Evolutionary conservation across 2,888 invertebrate species (phyloP), one percentile per base, ranked within the genome.

Genomic region (Mythimna pallens): DNA sequence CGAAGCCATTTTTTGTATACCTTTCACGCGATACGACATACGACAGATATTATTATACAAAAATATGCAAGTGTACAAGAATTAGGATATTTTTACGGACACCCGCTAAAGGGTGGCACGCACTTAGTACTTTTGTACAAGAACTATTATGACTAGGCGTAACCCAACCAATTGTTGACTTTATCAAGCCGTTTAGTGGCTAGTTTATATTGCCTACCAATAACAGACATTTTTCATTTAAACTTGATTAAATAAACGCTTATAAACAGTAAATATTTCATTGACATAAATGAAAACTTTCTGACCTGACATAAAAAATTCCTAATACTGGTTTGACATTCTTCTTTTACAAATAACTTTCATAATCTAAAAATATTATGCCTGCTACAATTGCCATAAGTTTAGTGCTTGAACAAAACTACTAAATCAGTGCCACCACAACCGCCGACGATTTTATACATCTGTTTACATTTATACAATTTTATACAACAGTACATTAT

Each of bases 381-480:
- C 22, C 54, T 20, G 14, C 9, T 30, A 30, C 7, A 9, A n/a
- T 9, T 9, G 8, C 7, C 34, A 12, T 10, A n/a, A 22, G 30
- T 47, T 30, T 6, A 70, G 62, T 70, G 59, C 61, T 80, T 73
- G 69, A 9, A 80, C 70, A 63, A 78, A 82, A 71, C 65, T 74
- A 73, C 61, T 61, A 57, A 36, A 10, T 3, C 30, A 4, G 36
- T 59, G 14, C 57, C 40, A 22, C 70, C 61, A 68, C 43, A 57
- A 52, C 40, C 77, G 69, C 40, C 54, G 67, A 72, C 70, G 40
- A 70, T 70, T 75, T 83, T 75, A 78, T 80, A 85, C 73, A 83
- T 65, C 55, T 74, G 86, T 82, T 84, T 85, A 85, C 86, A 85
- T 85, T 85, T 85, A 82, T 85, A 85, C 86, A 85, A 82, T 76